Percentiles rank a stretch among this genome's conserved stretches.
Conservation (phyloP, 2,113 vertebrate species). For the Pteropus alecto region DNA sequence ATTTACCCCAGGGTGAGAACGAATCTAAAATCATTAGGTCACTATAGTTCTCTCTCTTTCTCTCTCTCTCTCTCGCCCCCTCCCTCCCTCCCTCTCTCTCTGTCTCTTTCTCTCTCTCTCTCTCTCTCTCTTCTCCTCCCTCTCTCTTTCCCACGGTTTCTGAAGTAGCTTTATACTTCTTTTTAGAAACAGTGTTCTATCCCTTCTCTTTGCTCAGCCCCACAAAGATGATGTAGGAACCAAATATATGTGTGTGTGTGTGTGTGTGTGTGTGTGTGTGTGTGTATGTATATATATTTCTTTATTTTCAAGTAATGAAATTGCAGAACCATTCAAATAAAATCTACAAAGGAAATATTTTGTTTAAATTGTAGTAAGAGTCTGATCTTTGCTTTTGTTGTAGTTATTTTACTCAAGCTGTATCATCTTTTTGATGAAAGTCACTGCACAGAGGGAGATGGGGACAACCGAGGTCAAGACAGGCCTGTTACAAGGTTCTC, state of each 20-base stretch:
- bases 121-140: too few relatives aligned
- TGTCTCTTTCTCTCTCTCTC: too few relatives aligned
- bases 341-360: background rate
- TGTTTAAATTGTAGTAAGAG: background rate
- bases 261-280: too few relatives aligned
- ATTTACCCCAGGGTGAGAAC: background rate
- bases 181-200: background rate
- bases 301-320: background rate
- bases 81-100: too few relatives aligned
- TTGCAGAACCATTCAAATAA: background rate
- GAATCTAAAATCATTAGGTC: background rate
- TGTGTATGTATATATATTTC: background rate
- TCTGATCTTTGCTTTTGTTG: background rate
- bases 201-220: background rate
- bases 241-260: background rate
- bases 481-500: rapidly evolving
- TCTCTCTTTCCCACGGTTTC: background rate
- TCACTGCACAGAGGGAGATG: background rate
- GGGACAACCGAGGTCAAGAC: background rate
- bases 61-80: too few relatives aligned
- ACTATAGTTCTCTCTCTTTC: background rate
- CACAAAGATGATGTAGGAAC: background rate
- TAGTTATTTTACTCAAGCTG: background rate
- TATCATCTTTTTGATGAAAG: background rate
- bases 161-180: background rate